phyloP scores from a whole-genome alignment of 2,888 invertebrate genomes.

The Tetrapedia diversipes region DNA sequence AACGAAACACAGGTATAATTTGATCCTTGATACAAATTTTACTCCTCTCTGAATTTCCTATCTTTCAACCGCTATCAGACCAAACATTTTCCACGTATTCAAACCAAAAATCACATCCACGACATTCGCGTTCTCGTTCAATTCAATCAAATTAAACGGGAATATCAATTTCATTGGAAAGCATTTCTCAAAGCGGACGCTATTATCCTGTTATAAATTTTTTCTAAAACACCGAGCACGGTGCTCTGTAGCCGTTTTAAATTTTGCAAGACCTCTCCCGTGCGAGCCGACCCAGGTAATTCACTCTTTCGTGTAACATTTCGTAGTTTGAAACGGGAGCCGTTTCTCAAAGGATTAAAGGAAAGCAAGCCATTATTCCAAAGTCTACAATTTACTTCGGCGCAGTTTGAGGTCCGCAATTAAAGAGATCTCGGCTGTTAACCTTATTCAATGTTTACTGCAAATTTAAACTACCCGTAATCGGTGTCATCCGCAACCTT shows the following conservation, averaged over 20 bases:
- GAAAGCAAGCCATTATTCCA: slow-evolving; percentile 9
- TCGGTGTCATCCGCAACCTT: slow-evolving; percentile 7
- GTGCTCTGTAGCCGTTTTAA: neutral
- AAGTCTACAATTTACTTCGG: slow-evolving; percentile 13
- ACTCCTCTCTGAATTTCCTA: too few relatives aligned
- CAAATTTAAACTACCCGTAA: slow-evolving; percentile 6
- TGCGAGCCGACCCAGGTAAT: neutral
- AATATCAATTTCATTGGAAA: neutral
- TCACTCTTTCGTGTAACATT: neutral
- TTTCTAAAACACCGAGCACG: neutral
- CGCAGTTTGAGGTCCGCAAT: slow-evolving; percentile 20
- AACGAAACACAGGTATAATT: too few relatives aligned
- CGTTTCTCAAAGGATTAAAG: slow-evolving; percentile 21
- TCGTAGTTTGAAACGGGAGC: neutral
- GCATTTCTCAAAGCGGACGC: neutral
- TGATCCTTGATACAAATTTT: too few relatives aligned
- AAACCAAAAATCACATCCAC: too few relatives aligned
- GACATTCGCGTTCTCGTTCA: too few relatives aligned
- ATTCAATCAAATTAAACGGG: neutral
- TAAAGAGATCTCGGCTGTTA: neutral
- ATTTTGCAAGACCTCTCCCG: neutral
- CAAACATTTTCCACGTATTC: too few relatives aligned
- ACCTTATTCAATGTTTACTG: slow-evolving; percentile 21
- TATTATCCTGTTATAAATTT: neutral
- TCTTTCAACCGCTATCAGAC: too few relatives aligned